These are phyloP conservation scores for Monodelphis domestica DNA, from an alignment of 2,797 vertebrate genomes.

Conservation along the genomic window DNA sequence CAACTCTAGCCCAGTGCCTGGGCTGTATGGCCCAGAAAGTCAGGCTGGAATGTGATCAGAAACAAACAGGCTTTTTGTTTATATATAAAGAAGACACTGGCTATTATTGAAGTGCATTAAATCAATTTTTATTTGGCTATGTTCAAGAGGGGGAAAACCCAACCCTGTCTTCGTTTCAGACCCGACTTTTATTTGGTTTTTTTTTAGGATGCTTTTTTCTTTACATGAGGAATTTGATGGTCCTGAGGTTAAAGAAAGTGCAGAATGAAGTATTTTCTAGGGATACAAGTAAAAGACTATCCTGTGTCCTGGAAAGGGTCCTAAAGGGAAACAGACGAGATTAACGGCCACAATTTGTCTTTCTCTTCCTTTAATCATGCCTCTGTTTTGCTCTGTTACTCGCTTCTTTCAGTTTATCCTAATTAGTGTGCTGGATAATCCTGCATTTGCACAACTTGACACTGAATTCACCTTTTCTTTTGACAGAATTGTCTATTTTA, in stretches of 20 bases:
- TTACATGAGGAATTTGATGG: not conserved
- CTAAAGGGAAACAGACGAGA: not conserved
- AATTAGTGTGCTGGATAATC: slow-evolving; percentile 27
- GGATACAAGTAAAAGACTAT: not conserved
- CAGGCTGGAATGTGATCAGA: not conserved
- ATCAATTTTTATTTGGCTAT: not conserved
- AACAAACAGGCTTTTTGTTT: not conserved
- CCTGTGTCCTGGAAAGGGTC: not conserved
- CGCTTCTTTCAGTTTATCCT: slow-evolving; percentile 30
- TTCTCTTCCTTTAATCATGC: not conserved
- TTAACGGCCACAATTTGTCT: not conserved
- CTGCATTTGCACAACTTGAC: slow-evolving; percentile 21
- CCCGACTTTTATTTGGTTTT: not conserved
- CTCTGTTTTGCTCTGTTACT: slow-evolving; percentile 16
- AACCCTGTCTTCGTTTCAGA: not conserved
- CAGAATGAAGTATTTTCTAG: slow-evolving; percentile 5
- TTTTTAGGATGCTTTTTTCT: not conserved
- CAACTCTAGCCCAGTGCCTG: not conserved
- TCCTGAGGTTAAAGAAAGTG: slow-evolving; percentile 19
- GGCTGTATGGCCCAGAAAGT: not conserved
- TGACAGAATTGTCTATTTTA: slow-evolving; percentile 15
- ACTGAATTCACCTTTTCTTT: slow-evolving; percentile 58
- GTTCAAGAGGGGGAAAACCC: not conserved
- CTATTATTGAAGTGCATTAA: not conserved
- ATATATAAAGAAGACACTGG: not conserved